Base-by-base conservation (phyloP, 2,113 vertebrate species). In the Orthonyx spaldingii region DNA sequence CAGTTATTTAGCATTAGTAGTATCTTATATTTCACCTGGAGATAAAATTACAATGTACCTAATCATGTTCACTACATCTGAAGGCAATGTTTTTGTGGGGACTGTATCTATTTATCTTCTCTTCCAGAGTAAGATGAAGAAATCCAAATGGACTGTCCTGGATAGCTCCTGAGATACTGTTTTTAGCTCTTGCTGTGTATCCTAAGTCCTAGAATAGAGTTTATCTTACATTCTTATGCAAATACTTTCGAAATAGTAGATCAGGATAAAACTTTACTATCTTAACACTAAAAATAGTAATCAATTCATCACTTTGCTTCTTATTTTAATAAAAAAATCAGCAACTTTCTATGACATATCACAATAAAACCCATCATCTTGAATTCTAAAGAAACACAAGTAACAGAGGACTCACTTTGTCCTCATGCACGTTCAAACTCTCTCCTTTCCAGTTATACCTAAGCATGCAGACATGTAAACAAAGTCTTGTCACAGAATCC, bases 21-120 rank as follows among this genome's bases (percentile, higher is more conserved):
- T 68, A 60, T 44, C 84, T 82, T 82, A 32, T n/a, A 61, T 52
- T 90, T 50, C 90, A 97, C 57, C 49, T 93, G 65, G 71, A 89
- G 69, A 92, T 53, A 87, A 97, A 98, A 90, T 84, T 75, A 85
- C 64, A 96, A 68, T 64, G 82, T 28, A 95, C 41, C 28, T 64
- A 96, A 93, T 92, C 75, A 87, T 53, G 90, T 59, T 44, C 33
- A 96, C 68, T 83, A 70, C 33, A 90, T 85, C 50, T 68, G 84
- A 93, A 96, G 89, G 87, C 91, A 97, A 77, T 44, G 27, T 24
- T 91, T 83, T 80, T 74, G 84, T 71, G 35, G 8, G 4, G 33
- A 72, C 19, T 70, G 10, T 28, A 80, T 33, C 19, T 69, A 42
- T 66, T 72, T 71, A 42, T 76, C 23, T 64, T 70, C 63, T 92